phyloP scores from a whole-genome alignment of 23 tunicate species.

The Phallusia fumigata region DNA sequence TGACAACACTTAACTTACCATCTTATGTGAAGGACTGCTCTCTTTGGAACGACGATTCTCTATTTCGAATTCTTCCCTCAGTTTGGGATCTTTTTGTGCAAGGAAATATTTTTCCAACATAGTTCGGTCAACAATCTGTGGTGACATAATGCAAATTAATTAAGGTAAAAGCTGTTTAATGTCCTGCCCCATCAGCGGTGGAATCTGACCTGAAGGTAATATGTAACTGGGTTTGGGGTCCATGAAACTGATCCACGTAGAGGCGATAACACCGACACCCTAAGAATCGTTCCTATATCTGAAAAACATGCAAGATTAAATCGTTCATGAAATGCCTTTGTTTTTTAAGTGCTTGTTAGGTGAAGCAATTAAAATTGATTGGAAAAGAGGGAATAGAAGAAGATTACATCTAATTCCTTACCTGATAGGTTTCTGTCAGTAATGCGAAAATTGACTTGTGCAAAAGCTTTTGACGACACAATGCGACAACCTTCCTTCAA shows the following conservation, averaged over 20 bases:
- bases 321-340: too few species aligned
- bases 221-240: constrained; percentile 93
- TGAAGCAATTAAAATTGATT: too few species aligned
- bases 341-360: too few species aligned
- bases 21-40: constrained; percentile 64
- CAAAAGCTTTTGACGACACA: constrained; percentile 92
- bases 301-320: constrained; percentile 1
- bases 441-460: constrained; percentile 81
- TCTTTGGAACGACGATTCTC: constrained; percentile 75
- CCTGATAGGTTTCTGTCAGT: constrained; percentile 91
- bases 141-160: not conserved
- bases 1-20: too few species aligned
- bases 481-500: constrained; percentile 86
- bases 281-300: constrained; percentile 90
- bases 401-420: constrained; percentile 12
- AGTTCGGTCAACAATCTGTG: constrained; percentile 77
- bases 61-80: constrained; percentile 74
- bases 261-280: constrained; percentile 74
- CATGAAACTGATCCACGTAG: constrained; percentile 89
- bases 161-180: not conserved
- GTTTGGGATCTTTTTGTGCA: constrained; percentile 88
- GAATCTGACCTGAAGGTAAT: constrained; percentile 66
- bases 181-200: too few species aligned
- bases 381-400: too few species aligned
- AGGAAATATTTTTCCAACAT: constrained; percentile 83